Evolutionary conservation across 2,113 vertebrate genomes (phyloP).

Genomic region (Carassius auratus): DNA sequence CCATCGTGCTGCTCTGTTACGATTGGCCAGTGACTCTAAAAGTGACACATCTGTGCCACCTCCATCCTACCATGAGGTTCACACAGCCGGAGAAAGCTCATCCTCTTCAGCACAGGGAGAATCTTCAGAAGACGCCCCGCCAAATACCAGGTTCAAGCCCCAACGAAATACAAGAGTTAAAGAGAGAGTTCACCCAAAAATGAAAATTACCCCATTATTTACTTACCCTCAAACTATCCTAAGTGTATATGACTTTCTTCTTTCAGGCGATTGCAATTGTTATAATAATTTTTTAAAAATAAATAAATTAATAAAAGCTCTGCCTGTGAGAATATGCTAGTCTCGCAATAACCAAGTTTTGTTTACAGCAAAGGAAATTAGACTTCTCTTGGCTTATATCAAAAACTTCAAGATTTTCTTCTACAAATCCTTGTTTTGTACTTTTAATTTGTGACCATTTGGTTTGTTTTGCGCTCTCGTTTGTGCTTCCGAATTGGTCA

Average conservation of each 20-base stretch:
- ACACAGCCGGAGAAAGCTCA: slow-evolving; percentile 55
- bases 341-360: not conserved
- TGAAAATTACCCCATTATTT: not conserved
- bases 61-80: slow-evolving; percentile 61
- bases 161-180: not conserved
- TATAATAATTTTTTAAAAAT: too few relatives aligned
- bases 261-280: too few relatives aligned
- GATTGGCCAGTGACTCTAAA: slow-evolving; percentile 70
- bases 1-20: slow-evolving; percentile 60
- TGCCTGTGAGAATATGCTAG: not conserved
- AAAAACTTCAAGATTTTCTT: not conserved
- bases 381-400: not conserved
- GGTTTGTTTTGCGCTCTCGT: not conserved
- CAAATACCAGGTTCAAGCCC: slow-evolving; percentile 68
- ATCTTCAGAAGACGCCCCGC: slow-evolving; percentile 47
- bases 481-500: not conserved
- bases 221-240: too few relatives aligned
- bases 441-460: not conserved
- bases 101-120: slow-evolving; percentile 46
- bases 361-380: not conserved
- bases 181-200: not conserved
- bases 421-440: not conserved
- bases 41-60: slow-evolving; percentile 55
- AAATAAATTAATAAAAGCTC: too few relatives aligned
- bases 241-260: too few relatives aligned